phyloP scores from a whole-genome alignment of 2,888 invertebrate genomes.

The Mactromeris polynyma region DNA sequence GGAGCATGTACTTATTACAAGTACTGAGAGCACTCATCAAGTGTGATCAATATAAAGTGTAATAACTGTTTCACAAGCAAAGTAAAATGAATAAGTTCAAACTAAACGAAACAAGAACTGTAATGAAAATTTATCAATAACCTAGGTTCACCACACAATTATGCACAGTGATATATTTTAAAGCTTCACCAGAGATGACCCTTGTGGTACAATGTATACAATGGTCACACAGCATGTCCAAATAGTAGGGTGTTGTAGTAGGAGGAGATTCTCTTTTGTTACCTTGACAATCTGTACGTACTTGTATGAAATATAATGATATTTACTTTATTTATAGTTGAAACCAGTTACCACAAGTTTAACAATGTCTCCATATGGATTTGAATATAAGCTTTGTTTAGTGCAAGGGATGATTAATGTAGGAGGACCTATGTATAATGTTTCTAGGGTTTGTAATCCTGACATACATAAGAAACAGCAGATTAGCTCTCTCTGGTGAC shows the following conservation, averaged over 20 bases:
- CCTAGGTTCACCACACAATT: background rate
- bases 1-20: no score
- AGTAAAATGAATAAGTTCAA: no score
- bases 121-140: background rate
- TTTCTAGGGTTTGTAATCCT: no score
- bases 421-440: background rate
- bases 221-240: background rate
- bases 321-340: background rate
- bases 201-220: background rate
- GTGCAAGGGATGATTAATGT: background rate
- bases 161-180: background rate
- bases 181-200: slow-evolving; percentile 10
- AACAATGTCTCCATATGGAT: background rate
- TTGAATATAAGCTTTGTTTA: background rate
- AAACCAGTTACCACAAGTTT: background rate
- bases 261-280: background rate
- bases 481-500: no score
- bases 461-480: no score
- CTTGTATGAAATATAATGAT: background rate
- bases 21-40: no score
- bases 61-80: no score
- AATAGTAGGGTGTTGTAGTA: background rate
- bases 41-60: no score
- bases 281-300: background rate
- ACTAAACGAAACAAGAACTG: no score